phyloP scores from a whole-genome alignment of 2,113 vertebrate genomes.

The Bungarus multicinctus region DNA sequence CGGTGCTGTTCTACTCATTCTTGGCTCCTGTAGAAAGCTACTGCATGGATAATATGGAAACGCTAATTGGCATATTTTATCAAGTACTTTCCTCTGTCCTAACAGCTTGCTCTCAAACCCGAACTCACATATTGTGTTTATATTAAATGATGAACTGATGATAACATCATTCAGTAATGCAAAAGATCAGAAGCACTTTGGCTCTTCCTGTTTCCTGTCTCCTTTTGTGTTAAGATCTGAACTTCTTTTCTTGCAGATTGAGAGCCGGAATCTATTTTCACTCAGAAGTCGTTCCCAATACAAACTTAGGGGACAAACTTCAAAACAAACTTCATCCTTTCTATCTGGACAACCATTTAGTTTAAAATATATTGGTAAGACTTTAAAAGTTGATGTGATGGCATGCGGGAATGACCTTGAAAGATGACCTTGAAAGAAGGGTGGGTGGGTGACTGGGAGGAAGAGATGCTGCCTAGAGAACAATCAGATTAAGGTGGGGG shows the following conservation, averaged over 20 bases:
- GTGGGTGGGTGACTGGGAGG: not conserved
- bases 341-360: not conserved
- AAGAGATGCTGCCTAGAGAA: not conserved
- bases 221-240: not conserved
- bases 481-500: not conserved
- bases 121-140: not conserved
- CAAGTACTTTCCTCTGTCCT: not conserved
- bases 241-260: not conserved
- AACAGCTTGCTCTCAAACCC: not conserved
- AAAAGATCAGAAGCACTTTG: not conserved
- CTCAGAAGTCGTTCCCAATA: not conserved
- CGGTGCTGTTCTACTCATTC: not conserved
- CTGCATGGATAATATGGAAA: not conserved
- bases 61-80: not conserved
- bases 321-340: not conserved
- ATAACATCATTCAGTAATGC: not conserved
- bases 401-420: not conserved
- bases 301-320: not conserved
- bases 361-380: not conserved
- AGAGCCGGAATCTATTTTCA: not conserved
- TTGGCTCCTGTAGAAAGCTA: not conserved
- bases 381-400: not conserved
- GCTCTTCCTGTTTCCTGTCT: not conserved
- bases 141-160: not conserved
- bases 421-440: not conserved